phyloP scores from a whole-genome alignment of 2,113 vertebrate species.

The Corydoras sp. region DNA sequence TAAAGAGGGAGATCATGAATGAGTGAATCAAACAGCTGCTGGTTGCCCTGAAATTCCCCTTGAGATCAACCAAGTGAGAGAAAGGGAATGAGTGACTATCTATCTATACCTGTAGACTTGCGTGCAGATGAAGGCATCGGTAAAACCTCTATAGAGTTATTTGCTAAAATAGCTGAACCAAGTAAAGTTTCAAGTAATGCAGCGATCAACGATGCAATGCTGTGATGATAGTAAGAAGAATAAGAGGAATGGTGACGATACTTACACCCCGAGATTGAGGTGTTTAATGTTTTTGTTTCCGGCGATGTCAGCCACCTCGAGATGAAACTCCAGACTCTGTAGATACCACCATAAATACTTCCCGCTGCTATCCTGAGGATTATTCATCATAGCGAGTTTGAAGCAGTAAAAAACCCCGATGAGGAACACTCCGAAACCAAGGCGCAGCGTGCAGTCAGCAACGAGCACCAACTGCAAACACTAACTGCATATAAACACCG shows the following conservation, averaged over 20 bases:
- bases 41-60: too few species aligned
- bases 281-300: slow-evolving; percentile 48
- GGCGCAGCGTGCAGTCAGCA: neutral
- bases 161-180: too few species aligned
- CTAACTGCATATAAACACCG: neutral
- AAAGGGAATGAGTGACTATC: too few species aligned
- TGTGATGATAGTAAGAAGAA: too few species aligned
- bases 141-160: too few species aligned
- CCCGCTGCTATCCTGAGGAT: slow-evolving; percentile 47
- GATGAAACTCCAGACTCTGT: slow-evolving; percentile 58
- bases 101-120: too few species aligned
- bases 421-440: neutral
- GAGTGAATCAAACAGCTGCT: too few species aligned
- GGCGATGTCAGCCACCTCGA: slow-evolving; percentile 37
- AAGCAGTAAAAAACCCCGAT: neutral
- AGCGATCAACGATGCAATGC: too few species aligned
- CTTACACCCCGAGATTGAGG: slow-evolving; percentile 64
- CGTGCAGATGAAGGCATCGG: too few species aligned
- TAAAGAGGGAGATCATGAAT: too few species aligned
- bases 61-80: too few species aligned
- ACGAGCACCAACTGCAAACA: neutral
- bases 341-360: slow-evolving; percentile 64
- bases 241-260: neutral
- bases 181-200: too few species aligned
- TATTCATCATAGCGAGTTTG: slow-evolving; percentile 31